A percentile compares a stretch with the other conserved stretches of the same genome.
phyloP scores from a whole-genome alignment of 2,888 invertebrate species.

The Rhogogaster chlorosoma region DNA sequence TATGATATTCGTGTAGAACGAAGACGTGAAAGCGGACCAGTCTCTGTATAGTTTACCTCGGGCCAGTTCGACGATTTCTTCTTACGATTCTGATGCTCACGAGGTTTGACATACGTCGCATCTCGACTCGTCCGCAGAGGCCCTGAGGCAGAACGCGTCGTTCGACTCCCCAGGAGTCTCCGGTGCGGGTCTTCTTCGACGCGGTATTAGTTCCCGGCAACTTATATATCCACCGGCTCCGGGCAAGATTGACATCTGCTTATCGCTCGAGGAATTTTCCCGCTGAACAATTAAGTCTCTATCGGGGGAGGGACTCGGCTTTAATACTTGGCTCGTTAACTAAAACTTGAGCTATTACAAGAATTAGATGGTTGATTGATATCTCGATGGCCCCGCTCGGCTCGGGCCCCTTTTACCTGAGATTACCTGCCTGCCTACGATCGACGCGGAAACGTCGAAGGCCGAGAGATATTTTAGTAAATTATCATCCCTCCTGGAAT shows the following conservation, averaged over 20 bases:
- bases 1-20: background rate
- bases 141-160: constrained; percentile 66
- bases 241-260: constrained; percentile 64
- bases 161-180: constrained; percentile 50
- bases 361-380: constrained; percentile 56
- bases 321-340: constrained; percentile 65
- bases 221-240: constrained; percentile 51
- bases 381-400: constrained; percentile 55
- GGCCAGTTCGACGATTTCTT: constrained; percentile 33
- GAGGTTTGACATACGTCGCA: constrained; percentile 69
- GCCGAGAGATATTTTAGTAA: background rate
- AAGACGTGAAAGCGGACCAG: background rate
- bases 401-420: background rate
- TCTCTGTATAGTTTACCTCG: background rate
- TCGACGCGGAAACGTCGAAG: background rate
- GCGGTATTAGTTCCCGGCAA: constrained; percentile 60
- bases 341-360: constrained; percentile 61
- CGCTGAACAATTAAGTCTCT: constrained; percentile 67
- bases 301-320: constrained; percentile 61
- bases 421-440: background rate
- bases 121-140: constrained; percentile 68
- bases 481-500: background rate
- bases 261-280: constrained; percentile 66
- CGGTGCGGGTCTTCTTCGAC: constrained; percentile 39
- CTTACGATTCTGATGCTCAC: constrained; percentile 68